A percentile compares a stretch with the other conserved stretches of the same genome.
phyloP scores from a whole-genome alignment of 2,888 invertebrate genomes.

The Teleogryllus oceanicus region DNA sequence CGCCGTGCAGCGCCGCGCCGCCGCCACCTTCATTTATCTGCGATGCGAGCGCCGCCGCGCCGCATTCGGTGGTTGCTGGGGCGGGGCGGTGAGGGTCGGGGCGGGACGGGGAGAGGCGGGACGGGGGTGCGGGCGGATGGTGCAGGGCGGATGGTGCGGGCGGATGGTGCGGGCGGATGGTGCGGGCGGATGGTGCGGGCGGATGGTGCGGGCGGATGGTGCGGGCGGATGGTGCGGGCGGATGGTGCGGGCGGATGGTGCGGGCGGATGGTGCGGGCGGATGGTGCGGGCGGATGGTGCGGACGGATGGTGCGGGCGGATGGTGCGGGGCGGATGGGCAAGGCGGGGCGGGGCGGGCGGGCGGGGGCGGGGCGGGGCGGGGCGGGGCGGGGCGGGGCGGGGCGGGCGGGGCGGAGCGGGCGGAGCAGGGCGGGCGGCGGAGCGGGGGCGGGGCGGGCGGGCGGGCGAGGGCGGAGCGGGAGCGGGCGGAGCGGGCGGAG shows the following conservation, averaged over 20 bases:
- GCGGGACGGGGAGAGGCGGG: neutral
- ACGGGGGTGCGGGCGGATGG: too few species aligned
- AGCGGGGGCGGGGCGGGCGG: too few species aligned
- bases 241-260: rapidly evolving
- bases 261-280: neutral
- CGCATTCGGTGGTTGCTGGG: neutral
- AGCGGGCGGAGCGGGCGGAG: too few species aligned
- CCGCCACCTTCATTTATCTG: neutral
- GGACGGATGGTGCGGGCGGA: neutral
- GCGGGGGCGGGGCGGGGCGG: too few species aligned
- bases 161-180: neutral
- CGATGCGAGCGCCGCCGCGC: neutral
- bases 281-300: neutral
- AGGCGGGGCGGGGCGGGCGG: too few species aligned
- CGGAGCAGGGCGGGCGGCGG: too few species aligned
- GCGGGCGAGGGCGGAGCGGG: too few species aligned
- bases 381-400: too few species aligned
- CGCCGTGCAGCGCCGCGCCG: neutral
- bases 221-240: too few species aligned
- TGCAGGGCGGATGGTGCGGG: neutral
- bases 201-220: neutral
- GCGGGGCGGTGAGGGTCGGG: neutral
- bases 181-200: neutral
- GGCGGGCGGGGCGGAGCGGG: too few species aligned
- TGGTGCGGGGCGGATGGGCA: too few species aligned